Percentiles rank a stretch among this genome's conserved stretches.
Conservation (phyloP, 2,888 invertebrate genomes). For the Notodonta ziczac region DNA sequence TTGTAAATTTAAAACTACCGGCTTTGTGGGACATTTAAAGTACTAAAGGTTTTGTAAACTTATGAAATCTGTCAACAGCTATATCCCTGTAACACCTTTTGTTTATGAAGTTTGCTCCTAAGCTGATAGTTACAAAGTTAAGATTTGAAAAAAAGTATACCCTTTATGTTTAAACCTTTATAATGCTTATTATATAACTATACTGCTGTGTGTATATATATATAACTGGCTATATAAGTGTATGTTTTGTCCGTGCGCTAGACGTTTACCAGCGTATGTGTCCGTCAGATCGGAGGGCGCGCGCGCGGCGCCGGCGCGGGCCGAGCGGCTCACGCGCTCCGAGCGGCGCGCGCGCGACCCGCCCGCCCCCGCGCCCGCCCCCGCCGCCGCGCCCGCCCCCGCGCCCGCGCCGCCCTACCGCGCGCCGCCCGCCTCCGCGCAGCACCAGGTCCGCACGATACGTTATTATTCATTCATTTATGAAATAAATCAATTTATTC, state of each 20-base stretch:
- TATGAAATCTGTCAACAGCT: too few relatives aligned
- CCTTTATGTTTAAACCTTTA: too few relatives aligned
- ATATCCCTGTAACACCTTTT: too few relatives aligned
- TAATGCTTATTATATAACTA: too few relatives aligned
- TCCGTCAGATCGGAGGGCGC: slow-evolving; percentile 32
- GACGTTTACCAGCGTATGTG: not conserved
- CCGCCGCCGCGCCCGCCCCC: slow-evolving; percentile 48
- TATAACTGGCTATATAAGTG: not conserved
- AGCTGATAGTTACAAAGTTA: too few relatives aligned
- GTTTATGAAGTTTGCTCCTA: too few relatives aligned
- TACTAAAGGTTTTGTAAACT: too few relatives aligned
- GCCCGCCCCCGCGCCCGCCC: slow-evolving; percentile 39
- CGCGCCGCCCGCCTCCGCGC: slow-evolving; percentile 52
- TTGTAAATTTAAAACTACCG: too few relatives aligned
- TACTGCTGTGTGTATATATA: not conserved
- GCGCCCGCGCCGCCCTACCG: slow-evolving; percentile 60
- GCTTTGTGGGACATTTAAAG: too few relatives aligned
- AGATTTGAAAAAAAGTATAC: too few relatives aligned
- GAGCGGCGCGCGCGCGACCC: slow-evolving; percentile 59
- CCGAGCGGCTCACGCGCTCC: slow-evolving; percentile 61
- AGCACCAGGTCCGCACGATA: slow-evolving; percentile 35
- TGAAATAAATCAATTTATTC: too few relatives aligned
- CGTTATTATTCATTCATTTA: too few relatives aligned
- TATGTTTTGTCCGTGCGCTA: not conserved
- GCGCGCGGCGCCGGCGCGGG: slow-evolving; percentile 59